phyloP scores from a whole-genome alignment of 2,888 invertebrate genomes.

The Spilarctia lutea region DNA sequence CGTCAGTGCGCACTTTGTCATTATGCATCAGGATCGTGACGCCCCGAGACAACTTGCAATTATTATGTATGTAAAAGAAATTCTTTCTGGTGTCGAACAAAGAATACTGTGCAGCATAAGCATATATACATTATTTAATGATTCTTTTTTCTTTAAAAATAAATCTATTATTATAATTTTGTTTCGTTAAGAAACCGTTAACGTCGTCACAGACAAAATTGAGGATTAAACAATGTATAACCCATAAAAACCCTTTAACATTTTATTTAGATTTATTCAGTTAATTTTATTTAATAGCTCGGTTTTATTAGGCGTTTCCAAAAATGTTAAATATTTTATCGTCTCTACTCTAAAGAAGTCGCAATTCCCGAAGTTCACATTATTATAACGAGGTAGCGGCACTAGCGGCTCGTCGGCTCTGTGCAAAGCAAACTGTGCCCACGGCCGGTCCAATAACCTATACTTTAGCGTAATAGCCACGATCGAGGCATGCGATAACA shows the following conservation, averaged over 20 bases:
- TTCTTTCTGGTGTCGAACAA: slow-evolving; percentile 77
- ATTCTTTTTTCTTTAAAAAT: background rate
- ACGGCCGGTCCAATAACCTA: slow-evolving; percentile 81
- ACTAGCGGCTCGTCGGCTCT: slow-evolving; percentile 71
- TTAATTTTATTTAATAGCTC: slow-evolving; percentile 41
- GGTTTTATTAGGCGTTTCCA: slow-evolving; percentile 42
- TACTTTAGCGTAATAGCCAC: slow-evolving; percentile 82
- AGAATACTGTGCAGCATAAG: slow-evolving; percentile 62
- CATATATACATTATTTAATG: slow-evolving; percentile 9
- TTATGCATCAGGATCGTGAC: slow-evolving; percentile 86
- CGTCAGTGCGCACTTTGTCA: slow-evolving; percentile 86
- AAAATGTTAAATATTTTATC: slow-evolving; percentile 59
- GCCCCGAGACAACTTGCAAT: slow-evolving; percentile 86
- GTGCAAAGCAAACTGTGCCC: slow-evolving; percentile 84
- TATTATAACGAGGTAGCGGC: slow-evolving; percentile 84
- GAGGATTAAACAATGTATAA: slow-evolving; percentile 8
- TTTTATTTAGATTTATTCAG: slow-evolving; percentile 33
- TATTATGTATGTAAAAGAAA: slow-evolving; percentile 86
- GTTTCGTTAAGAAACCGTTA: background rate
- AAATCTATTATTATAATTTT: background rate
- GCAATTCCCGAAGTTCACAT: slow-evolving; percentile 85
- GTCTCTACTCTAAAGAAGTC: slow-evolving; percentile 78
- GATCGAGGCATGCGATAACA: slow-evolving; percentile 86
- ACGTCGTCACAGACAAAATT: background rate
- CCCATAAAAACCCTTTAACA: background rate